Evolutionary conservation across 2,888 invertebrate genomes (phyloP), one percentile per base, ranked within the genome.

Genomic region (Drosophila cognata): DNA sequence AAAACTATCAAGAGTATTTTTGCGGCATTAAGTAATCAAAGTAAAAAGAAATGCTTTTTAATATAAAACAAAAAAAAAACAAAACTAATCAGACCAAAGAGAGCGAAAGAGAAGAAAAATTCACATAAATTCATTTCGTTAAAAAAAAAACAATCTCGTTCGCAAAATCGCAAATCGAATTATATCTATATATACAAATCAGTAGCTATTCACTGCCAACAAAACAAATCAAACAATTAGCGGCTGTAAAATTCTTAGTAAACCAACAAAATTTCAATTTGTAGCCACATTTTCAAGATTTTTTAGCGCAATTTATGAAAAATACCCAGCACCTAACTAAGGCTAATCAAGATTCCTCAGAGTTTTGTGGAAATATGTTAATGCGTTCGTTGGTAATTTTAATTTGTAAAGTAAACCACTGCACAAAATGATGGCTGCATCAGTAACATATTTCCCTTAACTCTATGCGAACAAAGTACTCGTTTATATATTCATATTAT

Each of bases 31-130:
- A 69, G 38, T 62, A 71, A 69, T 63, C 50, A 68, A 74, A 69
- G 29, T 58, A 75, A 71, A 77, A 62, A 28, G 57, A 62, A 70
- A 78, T 78, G 60, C 71, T 81, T 83, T 81, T 70, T 53, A 59
- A 48, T 4, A 70, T 13, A 18, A 18, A 25, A 55, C 4, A 16
- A 67, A 46, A 43, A 53, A 36, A 62, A 61, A 38, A n/a, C n/a
- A n/a, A 61, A 51, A 41, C 7, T 71, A 77, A 79, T 81, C 68
- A 70, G 74, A 78, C 72, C 88, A 82, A 86, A 86, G 85, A 86
- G 85, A 86, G 85, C 90, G 85, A 86, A 76, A 89, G 85, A 86
- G 85, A 86, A 86, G 85, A 85, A 85, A 79, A 77, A 77, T 77
- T 68, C 82, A 83, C 82, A 68, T 66, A 70, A 62, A 35, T 70